These are phyloP conservation scores for Turritopsis dohrnii DNA, from an alignment of 30 jellyfish, hydroid and myxozoan genomes.

Conservation along the genomic window DNA sequence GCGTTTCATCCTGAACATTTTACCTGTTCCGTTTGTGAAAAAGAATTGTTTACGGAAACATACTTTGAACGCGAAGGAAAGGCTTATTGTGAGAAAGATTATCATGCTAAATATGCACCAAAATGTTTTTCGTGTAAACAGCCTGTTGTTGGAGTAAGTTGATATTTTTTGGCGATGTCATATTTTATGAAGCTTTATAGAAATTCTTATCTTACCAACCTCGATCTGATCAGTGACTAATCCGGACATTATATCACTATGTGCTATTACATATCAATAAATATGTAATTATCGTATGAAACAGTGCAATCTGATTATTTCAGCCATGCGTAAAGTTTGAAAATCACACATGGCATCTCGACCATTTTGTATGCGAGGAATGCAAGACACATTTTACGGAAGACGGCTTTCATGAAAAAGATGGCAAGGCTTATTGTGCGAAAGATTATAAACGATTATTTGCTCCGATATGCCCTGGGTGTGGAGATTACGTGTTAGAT, in stretches of 20 bases:
- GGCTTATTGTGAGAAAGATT: constrained; percentile 7
- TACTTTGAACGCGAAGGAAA: constrained; percentile 3
- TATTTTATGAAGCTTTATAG: too few species aligned
- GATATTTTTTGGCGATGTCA: neutral
- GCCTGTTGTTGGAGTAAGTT: constrained; percentile 1
- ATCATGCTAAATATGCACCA: constrained; percentile 10
- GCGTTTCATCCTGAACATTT: neutral
- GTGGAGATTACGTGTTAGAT: constrained; percentile 1
- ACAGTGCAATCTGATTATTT: neutral
- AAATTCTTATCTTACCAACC: too few species aligned
- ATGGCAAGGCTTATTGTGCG: neutral
- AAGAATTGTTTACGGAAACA: neutral
- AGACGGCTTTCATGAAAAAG: constrained; percentile 11
- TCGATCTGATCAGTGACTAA: too few species aligned
- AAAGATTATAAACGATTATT: neutral
- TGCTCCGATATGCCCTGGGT: constrained; percentile 16
- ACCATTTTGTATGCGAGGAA: constrained; percentile 6
- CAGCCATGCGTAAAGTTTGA: neutral
- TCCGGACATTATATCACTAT: too few species aligned
- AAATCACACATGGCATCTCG: constrained; percentile 5
- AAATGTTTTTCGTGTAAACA: constrained; percentile 7
- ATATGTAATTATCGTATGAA: too few species aligned
- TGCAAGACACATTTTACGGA: neutral
- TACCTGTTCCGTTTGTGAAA: neutral
- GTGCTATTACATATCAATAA: too few species aligned